Evolutionary conservation across 2,888 invertebrate genomes (phyloP), one percentile per base, ranked within the genome.

Genomic region (Drepanosiphum platanoidis): DNA sequence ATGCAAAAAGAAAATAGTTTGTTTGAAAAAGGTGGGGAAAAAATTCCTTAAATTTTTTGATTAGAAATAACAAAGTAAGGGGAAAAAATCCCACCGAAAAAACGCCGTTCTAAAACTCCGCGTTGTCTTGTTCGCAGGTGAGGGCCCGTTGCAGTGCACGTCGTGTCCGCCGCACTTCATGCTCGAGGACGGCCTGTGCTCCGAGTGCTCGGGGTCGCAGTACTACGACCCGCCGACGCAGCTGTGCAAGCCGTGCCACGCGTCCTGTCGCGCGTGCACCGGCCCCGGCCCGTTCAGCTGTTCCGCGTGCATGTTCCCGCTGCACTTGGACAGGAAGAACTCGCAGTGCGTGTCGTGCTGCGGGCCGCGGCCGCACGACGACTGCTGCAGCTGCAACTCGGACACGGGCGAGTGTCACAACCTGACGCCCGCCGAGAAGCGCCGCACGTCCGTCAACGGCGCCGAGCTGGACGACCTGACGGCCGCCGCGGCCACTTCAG

Each of bases 281-380:
- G 94, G 94, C 0, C 92, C 93, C 0, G 94, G 94, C 0, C 93
- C 92, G 88, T 93, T 93, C 89, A 93, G 93, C 86, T 94, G 94
- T 88, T 91, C 92, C 30, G 92, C 92, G 1, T 95, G 94, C 88
- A 92, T 92, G 18, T 91, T 92, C 78, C 94, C 94, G 0, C 89
- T 93, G 66, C 92, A 92, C 88, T 89, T 94, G 87, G 94, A 94
- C 89, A 92, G 93, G 88, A 90, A 94, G 87, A 94, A 94, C 90
- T 94, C 93, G 88, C 94, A 94, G 89, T 95, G 95, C 89, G 94
- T 94, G 88, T 93, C 93, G 46, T 95, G 95, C 88, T 95, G 95
- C 89, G 90, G 92, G 0, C 92, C 92, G 75, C 91, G 91, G 80
- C 89, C 89, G 87, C 90, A 90, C 84, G 90, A 91, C 11, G 90